Evolutionary conservation across 2,888 invertebrate genomes (phyloP).

Genomic region (Meteorus colon): DNA sequence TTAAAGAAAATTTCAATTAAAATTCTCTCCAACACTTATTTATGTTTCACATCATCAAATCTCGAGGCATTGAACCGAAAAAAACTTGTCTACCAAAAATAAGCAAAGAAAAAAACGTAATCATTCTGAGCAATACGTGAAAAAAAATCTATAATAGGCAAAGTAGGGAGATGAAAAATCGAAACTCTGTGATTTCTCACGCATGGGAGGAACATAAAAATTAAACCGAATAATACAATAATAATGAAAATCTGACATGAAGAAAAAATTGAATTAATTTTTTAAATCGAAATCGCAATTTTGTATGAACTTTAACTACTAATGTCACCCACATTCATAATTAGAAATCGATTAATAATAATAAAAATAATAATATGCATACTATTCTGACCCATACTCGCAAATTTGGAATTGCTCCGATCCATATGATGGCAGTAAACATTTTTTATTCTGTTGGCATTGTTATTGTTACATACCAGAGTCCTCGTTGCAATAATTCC

Average conservation of each 20-base stretch:
- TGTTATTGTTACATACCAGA: neutral
- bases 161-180: slow-evolving; percentile 5
- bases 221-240: neutral
- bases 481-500: slow-evolving; percentile 20
- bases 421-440: slow-evolving; percentile 20
- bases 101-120: too few relatives aligned
- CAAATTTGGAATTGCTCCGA: neutral
- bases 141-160: neutral
- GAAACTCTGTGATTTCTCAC: slow-evolving; percentile 37
- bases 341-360: slow-evolving; percentile 9
- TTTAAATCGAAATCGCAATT: neutral
- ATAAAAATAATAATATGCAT: slow-evolving; percentile 14
- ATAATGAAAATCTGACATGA: too few relatives aligned
- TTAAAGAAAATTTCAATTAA: too few relatives aligned
- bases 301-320: neutral
- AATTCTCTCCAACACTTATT: too few relatives aligned
- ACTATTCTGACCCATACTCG: neutral
- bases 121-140: neutral
- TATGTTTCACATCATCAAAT: too few relatives aligned
- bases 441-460: slow-evolving; percentile 1
- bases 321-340: neutral
- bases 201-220: slow-evolving; percentile 24
- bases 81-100: neutral
- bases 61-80: neutral
- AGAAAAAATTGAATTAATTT: neutral